Conservation (phyloP, 2,797 vertebrate species). For the Mionectes olivaceus region DNA sequence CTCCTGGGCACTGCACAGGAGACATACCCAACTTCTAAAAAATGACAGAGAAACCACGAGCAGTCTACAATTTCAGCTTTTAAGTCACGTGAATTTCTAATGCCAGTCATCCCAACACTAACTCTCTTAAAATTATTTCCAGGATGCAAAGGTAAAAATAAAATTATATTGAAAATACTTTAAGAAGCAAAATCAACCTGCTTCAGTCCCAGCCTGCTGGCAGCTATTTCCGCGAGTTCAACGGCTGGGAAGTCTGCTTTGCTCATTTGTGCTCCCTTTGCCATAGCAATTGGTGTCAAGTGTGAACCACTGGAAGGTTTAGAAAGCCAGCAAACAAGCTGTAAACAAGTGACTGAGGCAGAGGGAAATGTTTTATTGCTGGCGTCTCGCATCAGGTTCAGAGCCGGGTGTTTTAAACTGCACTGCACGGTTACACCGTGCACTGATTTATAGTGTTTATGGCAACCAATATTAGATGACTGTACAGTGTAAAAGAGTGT, state of each 20-base stretch:
- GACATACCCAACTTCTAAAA: not conserved
- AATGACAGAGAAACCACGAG: not conserved
- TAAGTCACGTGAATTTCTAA: not conserved
- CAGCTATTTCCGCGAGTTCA: not conserved
- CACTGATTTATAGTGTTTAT: slow-evolving; percentile 66
- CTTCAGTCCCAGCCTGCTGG: not conserved
- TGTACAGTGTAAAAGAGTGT: slow-evolving; percentile 11
- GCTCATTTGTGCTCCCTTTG: not conserved
- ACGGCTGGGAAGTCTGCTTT: not conserved
- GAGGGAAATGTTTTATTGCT: slow-evolving; percentile 51
- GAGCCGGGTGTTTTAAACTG: not conserved
- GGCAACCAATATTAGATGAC: slow-evolving; percentile 31
- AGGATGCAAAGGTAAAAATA: not conserved
- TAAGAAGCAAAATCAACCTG: not conserved
- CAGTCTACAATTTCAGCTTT: not conserved
- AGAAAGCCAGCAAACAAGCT: slow-evolving; percentile 57
- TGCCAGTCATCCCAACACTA: not conserved
- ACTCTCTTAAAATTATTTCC: not conserved
- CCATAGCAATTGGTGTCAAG: slow-evolving; percentile 39
- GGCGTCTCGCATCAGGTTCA: not conserved
- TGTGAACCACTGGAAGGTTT: slow-evolving; percentile 40
- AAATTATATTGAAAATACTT: not conserved
- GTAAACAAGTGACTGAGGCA: slow-evolving; percentile 55
- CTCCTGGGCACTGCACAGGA: not conserved
- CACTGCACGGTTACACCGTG: not conserved